Evolutionary conservation across 2,113 vertebrate genomes (phyloP), one percentile per base, ranked within the genome.

Genomic region (Pomatorhinus ruficollis): DNA sequence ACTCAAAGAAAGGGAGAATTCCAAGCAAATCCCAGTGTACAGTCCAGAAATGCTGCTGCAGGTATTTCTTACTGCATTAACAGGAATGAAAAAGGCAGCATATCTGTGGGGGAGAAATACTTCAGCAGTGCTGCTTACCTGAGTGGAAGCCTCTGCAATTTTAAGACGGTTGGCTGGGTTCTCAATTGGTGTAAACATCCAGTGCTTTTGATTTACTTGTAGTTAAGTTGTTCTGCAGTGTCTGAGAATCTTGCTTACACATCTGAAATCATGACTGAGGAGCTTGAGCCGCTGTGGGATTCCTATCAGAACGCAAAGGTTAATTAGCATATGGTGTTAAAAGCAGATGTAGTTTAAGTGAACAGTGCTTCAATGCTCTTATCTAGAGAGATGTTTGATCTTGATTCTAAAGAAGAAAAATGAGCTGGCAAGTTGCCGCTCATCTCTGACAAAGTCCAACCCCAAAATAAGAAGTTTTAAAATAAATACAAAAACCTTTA

Each of bases 161-260:
- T 89, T 65, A 40, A 47, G 71, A 27, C 0, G 14, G 37, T 80
- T 80, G 50, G 59, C 78, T 95, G 78, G 13, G 35, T 74, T 95
- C 87, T 93, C 75, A 83, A 21, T 78, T 70, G 85, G 42, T 88
- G 64, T 78, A 95, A 96, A 92, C 60, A 65, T 50, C 14, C 79
- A 70, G 53, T 37, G 75, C 70, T 79, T 92, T 75, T 66, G 79
- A 88, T 78, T 75, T 81, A 61, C 33, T 75, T 61, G 42, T 76
- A 84, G 81, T 72, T 79, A 49, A 89, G 69, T 82, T 94, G 79
- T 88, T 94, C 61, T 80, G 57, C 89, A 66, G 85, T 3, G 5
- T 22, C 54, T 80, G 54, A 94, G 39, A 53, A 59, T 92, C 54
- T 88, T 83, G 87, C 63, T 90, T 90, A 47, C 69, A 39, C 39